Evolutionary conservation across 2,888 invertebrate species (phyloP).

Genomic region (Congeria kusceri): DNA sequence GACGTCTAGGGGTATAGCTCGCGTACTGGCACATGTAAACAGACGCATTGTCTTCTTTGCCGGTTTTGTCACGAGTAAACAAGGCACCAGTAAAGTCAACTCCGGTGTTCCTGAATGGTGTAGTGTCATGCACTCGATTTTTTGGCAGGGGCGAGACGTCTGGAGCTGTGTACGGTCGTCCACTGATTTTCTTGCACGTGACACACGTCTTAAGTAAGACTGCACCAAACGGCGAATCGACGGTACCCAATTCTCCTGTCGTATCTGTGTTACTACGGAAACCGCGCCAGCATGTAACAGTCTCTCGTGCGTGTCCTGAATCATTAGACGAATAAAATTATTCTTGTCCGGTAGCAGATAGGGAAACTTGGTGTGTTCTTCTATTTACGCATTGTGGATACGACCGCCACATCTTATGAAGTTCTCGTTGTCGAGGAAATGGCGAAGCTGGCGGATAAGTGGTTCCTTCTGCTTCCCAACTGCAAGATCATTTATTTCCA

Average conservation of each 20-base stretch:
- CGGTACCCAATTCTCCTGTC: constrained; percentile 53
- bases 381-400: neutral
- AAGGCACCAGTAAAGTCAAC: constrained; percentile 51
- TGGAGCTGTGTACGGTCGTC: constrained; percentile 34
- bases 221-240: constrained; percentile 15
- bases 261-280: constrained; percentile 31
- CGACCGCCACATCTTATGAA: neutral
- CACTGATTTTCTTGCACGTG: too few relatives aligned
- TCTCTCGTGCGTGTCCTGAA: constrained; percentile 36
- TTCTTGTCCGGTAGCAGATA: neutral
- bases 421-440: constrained; percentile 12
- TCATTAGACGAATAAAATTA: constrained; percentile 24
- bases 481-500: neutral
- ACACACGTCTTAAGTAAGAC: too few relatives aligned
- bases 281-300: constrained; percentile 31
- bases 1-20: constrained; percentile 34
- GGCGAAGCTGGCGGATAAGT: constrained; percentile 27
- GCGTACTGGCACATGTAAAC: constrained; percentile 45
- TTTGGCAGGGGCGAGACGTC: constrained; percentile 44
- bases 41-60: constrained; percentile 41
- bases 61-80: constrained; percentile 17
- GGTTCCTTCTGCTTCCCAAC: neutral
- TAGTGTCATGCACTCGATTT: constrained; percentile 27
- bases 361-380: neutral
- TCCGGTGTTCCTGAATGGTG: constrained; percentile 51